phyloP scores from a whole-genome alignment of 2,888 invertebrate species.

The Deilephila elpenor region DNA sequence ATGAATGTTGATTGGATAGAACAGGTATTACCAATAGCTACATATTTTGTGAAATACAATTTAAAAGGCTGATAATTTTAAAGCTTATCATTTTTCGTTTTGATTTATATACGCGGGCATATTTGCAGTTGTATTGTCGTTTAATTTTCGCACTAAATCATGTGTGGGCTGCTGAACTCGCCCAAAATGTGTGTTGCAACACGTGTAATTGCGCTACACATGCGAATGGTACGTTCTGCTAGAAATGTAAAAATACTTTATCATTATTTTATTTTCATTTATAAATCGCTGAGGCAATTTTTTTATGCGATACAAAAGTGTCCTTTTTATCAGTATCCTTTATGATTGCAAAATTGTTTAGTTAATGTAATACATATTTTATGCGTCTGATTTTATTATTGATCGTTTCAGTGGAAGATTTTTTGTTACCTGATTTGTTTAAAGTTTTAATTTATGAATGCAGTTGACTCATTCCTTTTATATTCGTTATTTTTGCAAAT shows the following conservation, averaged over 20 bases:
- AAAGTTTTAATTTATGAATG: too few species aligned
- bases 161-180: constrained; percentile 47
- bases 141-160: constrained; percentile 64
- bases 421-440: too few species aligned
- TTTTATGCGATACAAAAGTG: not conserved
- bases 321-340: not conserved
- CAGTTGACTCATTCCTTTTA: too few species aligned
- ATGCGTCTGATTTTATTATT: too few species aligned
- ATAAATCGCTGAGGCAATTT: not conserved
- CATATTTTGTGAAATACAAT: not conserved
- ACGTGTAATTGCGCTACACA: constrained; percentile 31
- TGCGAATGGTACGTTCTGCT: constrained; percentile 7
- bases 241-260: not conserved
- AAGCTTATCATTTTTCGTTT: not conserved
- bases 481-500: too few species aligned
- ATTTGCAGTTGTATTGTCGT: constrained; percentile 28
- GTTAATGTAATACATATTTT: not conserved
- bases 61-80: not conserved
- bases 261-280: constrained; percentile 17
- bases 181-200: constrained; percentile 26
- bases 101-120: not conserved
- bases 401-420: too few species aligned
- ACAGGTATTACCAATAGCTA: not conserved
- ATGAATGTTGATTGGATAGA: not conserved
- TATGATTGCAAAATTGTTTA: not conserved